phyloP scores from a whole-genome alignment of 2,113 vertebrate genomes.

The Turnix velox region DNA sequence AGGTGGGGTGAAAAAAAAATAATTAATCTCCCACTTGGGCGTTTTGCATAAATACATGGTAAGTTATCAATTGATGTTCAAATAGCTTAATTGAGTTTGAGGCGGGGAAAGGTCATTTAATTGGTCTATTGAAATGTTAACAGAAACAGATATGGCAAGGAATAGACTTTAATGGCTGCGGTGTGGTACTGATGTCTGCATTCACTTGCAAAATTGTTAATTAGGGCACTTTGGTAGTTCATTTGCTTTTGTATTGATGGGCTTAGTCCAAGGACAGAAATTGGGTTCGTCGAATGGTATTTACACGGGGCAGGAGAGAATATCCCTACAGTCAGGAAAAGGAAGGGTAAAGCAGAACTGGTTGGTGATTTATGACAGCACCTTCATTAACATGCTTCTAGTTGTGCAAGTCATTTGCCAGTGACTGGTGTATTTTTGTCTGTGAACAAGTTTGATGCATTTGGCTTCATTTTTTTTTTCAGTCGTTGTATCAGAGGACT shows the following conservation, averaged over 20 bases:
- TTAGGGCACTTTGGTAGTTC: constrained; percentile 84
- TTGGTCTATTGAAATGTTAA: constrained; percentile 94
- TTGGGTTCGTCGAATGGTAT: constrained; percentile 72
- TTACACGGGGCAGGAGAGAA: constrained; percentile 30
- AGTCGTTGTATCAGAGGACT: not conserved
- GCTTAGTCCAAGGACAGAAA: constrained; percentile 83
- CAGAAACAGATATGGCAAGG: constrained; percentile 85
- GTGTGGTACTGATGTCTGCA: constrained; percentile 86
- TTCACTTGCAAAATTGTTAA: constrained; percentile 96
- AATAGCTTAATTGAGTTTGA: constrained; percentile 87
- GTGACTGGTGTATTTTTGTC: not conserved
- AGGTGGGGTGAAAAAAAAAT: not conserved
- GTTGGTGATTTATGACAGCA: not conserved
- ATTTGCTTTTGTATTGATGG: constrained; percentile 92
- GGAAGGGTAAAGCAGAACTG: not conserved
- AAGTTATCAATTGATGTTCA: constrained; percentile 82
- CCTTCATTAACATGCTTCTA: not conserved
- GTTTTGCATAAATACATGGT: constrained; percentile 79
- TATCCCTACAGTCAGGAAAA: not conserved
- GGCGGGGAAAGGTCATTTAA: constrained; percentile 88
- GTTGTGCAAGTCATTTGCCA: not conserved
- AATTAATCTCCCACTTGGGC: constrained; percentile 62
- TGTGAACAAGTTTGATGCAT: not conserved
- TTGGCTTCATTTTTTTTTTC: not conserved
- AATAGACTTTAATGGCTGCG: constrained; percentile 88